Base-by-base conservation (phyloP, 2,113 vertebrate species). In the Enhydra lutris region DNA sequence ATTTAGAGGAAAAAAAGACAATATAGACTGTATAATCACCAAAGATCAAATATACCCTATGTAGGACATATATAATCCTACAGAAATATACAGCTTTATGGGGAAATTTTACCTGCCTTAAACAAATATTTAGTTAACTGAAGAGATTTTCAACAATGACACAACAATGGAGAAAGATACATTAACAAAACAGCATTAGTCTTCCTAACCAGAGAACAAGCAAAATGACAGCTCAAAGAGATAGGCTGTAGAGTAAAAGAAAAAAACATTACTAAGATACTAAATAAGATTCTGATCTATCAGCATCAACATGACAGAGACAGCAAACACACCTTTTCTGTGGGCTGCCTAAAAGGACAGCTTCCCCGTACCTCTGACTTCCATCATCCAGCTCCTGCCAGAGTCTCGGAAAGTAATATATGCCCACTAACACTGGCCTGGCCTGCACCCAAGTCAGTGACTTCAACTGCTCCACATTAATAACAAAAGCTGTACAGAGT, bases 381-480 rank as follows among this genome's bases (percentile, higher is more conserved):
- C 73, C 98, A 97, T 83, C 98, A 91, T 93, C 0, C 97, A 11
- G 97, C 17, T 95, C 83, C 11, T 81, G 87, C 2, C 97, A 89
- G 83, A 95, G 93, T 96, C 97, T 82, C 84, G 97, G 97, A 94
- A 95, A 97, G 98, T 97, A 95, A 98, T 97, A 97, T 42, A 97
- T 61, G 76, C 63, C 97, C 86, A 97, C 94, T 82, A 97, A 94
- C 31, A 42, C 88, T 47, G 17, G 78, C 82, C 96, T 99, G 99
- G 99, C 99, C 97, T 50, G 9, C 91, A 47, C 98, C 99, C 99
- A 99, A 94, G 96, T 29, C 93, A 97, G 98, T 99, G 99, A 99
- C 99, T 99, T 99, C 98, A 98, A 94, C 98, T 97, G 98, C 98
- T 99, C 98, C 98, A 98, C 98, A 98, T 99, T 47, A 97, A 98